A percentile compares a stretch with the other conserved stretches of the same genome.
These are phyloP conservation scores for Amblyteles armatorius DNA, from an alignment of 2,888 invertebrate genomes.

Conservation along the genomic window DNA sequence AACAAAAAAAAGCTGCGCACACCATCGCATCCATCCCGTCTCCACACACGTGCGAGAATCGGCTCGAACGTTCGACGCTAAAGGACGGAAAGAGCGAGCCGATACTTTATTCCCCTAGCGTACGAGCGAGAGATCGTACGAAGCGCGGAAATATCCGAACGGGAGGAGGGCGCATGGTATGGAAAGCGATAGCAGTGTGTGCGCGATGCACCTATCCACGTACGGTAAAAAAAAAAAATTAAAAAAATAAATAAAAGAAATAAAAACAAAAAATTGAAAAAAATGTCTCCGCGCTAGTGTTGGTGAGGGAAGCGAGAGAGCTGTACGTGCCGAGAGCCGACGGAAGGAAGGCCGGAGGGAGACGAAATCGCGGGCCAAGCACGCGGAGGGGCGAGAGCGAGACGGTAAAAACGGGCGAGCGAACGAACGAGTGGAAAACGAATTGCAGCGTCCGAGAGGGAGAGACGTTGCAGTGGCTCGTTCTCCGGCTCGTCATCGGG, in stretches of 20 bases:
- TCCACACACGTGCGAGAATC: no score
- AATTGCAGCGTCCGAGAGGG: slow-evolving; percentile 45
- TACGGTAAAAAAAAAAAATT: background rate
- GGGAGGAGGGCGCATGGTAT: background rate
- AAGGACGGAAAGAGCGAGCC: slow-evolving; percentile 1
- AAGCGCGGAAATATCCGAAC: background rate
- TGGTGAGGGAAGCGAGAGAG: slow-evolving; percentile 25
- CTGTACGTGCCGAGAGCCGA: background rate
- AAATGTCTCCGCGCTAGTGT: slow-evolving; percentile 11
- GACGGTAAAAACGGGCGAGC: slow-evolving; percentile 51
- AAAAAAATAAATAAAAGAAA: background rate
- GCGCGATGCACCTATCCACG: slow-evolving; percentile 14
- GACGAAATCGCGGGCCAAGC: background rate
- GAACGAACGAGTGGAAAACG: slow-evolving; percentile 43
- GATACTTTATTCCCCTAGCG: background rate
- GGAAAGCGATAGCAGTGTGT: background rate
- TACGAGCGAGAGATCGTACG: background rate
- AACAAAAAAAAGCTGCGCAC: no score
- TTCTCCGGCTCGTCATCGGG: slow-evolving; percentile 16
- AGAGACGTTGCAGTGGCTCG: slow-evolving; percentile 21
- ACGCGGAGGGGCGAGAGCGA: slow-evolving; percentile 56
- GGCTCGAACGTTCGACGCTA: no score
- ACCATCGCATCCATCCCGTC: no score
- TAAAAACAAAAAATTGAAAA: slow-evolving; percentile 22
- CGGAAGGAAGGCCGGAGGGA: slow-evolving; percentile 27